Percentiles rank a stretch among this genome's conserved stretches.
These are phyloP conservation scores for Ctenosaura bakeri DNA, from an alignment of 2,797 vertebrate genomes.

Conservation along the genomic window DNA sequence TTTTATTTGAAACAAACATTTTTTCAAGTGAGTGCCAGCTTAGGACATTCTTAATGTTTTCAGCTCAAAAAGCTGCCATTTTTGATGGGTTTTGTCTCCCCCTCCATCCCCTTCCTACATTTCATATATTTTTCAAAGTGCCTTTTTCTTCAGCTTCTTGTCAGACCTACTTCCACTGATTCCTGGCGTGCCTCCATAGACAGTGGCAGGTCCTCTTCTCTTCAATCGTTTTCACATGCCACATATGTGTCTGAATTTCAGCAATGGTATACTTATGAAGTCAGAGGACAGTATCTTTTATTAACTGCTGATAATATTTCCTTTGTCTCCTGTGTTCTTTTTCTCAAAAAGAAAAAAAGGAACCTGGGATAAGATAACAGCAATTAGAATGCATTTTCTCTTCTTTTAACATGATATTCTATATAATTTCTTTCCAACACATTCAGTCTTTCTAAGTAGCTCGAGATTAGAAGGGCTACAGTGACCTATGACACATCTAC, in stretches of 20 bases:
- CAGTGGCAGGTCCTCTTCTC: conserved; percentile 26
- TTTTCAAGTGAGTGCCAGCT: neutral
- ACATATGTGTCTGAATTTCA: conserved; percentile 52
- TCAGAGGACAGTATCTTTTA: conserved; percentile 49
- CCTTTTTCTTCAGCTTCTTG: conserved; percentile 46
- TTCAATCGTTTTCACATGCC: conserved; percentile 39
- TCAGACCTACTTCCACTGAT: conserved; percentile 43
- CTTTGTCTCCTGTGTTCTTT: conserved; percentile 42
- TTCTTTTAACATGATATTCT: conserved; percentile 41
- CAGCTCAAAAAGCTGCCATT: conserved; percentile 42
- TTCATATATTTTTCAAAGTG: conserved; percentile 57
- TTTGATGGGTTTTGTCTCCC: conserved; percentile 45
- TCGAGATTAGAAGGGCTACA: conserved; percentile 60
- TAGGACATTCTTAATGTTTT: conserved; percentile 57
- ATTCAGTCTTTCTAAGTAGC: conserved; percentile 47
- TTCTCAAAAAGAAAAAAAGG: conserved; percentile 39
- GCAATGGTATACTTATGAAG: conserved; percentile 47
- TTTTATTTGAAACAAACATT: conserved; percentile 47
- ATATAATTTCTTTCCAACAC: conserved; percentile 46
- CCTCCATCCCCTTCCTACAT: conserved; percentile 34
- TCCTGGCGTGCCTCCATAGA: conserved; percentile 44
- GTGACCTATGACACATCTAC: conserved; percentile 58
- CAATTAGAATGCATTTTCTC: conserved; percentile 38
- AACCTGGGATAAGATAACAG: conserved; percentile 42
- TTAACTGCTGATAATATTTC: conserved; percentile 51